A percentile compares a stretch with the other conserved stretches of the same genome.
Evolutionary conservation across 1,140 invertebrate genomes (phyloP).

Genomic region (Radopholus similis): DNA sequence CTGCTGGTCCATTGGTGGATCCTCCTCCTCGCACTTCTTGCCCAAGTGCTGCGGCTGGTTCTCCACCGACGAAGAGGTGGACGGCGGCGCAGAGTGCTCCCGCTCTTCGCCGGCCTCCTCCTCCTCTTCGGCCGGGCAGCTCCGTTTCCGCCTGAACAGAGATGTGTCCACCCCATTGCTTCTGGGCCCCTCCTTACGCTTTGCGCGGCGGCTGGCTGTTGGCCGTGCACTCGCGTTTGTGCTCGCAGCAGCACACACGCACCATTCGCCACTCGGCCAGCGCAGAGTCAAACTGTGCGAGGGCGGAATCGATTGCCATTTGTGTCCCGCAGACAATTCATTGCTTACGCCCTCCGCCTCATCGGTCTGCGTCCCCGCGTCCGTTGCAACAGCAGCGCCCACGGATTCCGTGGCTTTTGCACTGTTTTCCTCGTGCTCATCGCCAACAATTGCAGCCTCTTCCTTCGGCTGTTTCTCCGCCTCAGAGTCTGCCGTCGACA

Average conservation of each 20-base stretch:
- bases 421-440: not conserved
- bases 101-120: not conserved
- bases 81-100: not conserved
- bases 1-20: no score
- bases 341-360: not conserved
- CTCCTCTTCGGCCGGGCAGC: not conserved
- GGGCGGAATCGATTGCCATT: no score
- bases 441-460: not conserved
- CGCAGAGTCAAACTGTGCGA: no score
- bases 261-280: constrained; percentile 22
- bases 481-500: not conserved
- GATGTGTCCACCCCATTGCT: not conserved
- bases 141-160: not conserved
- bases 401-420: not conserved
- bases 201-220: not conserved
- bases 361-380: not conserved
- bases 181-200: not conserved
- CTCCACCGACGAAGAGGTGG: not conserved
- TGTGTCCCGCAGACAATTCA: not conserved
- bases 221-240: constrained; percentile 20
- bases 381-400: not conserved
- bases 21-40: no score
- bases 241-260: constrained; percentile 34
- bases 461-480: not conserved
- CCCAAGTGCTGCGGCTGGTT: not conserved